Evolutionary conservation across 2,113 vertebrate genomes (phyloP), one percentile per base, ranked within the genome.

Genomic region (Aptenodytes patagonicus): DNA sequence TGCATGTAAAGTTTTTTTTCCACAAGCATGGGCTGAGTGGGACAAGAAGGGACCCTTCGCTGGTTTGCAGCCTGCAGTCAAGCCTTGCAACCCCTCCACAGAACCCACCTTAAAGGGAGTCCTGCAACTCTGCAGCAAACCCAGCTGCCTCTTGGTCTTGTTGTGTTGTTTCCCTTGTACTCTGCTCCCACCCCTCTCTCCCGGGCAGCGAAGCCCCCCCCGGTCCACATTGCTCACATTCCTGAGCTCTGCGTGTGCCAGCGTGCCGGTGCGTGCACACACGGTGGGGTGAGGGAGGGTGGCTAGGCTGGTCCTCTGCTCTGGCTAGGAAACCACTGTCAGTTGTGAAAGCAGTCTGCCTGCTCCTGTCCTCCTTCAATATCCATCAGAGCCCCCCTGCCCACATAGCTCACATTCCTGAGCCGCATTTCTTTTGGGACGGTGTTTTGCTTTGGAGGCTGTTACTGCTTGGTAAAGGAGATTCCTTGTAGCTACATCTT

Each of bases 321-420:
- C 61, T 64, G 71, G 85, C 20, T 47, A 2, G 77, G 51, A 73
- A 73, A 34, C 17, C 10, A 6, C 46, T 65, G 61, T 11, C 1
- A 12, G 49, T n/a, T 94, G 57, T 64, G 62, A 42, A 57, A 85
- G 47, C 78, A 60, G 70, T 40, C 85, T 85, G 87, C 82, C 58
- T 55, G 44, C 58, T 79, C 70, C 66, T 87, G 42, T 85, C 55
- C 70, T 81, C 89, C 72, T 60, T 72, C 46, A 28, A 6, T 38
- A 78, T 40, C 83, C 71, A 17, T 61, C 78, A 25, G 57, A 96
- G 75, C 58, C 85, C 90, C 62, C 58, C 84, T 75, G 66, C 71
- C 71, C 51, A 3, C 95, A 95, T 96, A 93, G 75, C 51, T 97
- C 25, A 4, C 90, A 92, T 97, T 97, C 96, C 82, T 88, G 58